Evolutionary conservation across 2,113 vertebrate genomes (phyloP), one percentile per base, ranked within the genome.

Genomic region (Tragelaphus scriptus): DNA sequence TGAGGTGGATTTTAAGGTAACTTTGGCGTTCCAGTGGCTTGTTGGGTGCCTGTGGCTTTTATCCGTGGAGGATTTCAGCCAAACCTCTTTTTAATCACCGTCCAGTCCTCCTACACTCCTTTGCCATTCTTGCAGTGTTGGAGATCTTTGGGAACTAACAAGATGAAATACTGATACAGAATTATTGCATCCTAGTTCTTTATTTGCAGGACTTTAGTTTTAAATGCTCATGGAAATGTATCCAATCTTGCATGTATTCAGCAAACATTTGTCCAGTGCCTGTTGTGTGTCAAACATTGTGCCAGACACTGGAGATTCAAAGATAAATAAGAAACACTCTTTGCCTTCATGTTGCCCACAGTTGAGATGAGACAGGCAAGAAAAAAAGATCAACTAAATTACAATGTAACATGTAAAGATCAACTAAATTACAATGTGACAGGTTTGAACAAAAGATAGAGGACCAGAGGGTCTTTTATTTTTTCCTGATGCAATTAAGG

Each of bases 181-280:
- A 17, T 94, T 90, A 17, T 68, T 92, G 23, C 47, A 81, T 85
- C 44, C 19, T 85, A 51, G 68, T 59, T 95, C 56, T 93, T 32
- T 94, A 10, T 71, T 89, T 89, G 65, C 47, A 71, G 93, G 79
- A 89, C 56, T 92, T 58, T 95, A 65, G 14, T 85, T 97, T 96
- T 80, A 87, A 94, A 87, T 71, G 55, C 63, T 93, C 55, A 32
- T 11, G 8, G 14, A n/a, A 88, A 96, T 91, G 88, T 56, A 85
- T 91, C 95, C 59, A 90, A 90, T 84, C n/a, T 82, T 94, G 40
- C 16, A 36, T 93, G 59, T 44, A 95, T 36, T 97, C 82, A 95
- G 30, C 47, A 84, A 36, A 55, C 30, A 19, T 87, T 95, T 91
- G 63, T 85, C n/a, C 2, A 44, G 53, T 75, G 84, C 17, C 13